These are phyloP conservation scores for Chalcosyrphus nemorum DNA, from an alignment of 2,888 invertebrate species.

Conservation along the genomic window DNA sequence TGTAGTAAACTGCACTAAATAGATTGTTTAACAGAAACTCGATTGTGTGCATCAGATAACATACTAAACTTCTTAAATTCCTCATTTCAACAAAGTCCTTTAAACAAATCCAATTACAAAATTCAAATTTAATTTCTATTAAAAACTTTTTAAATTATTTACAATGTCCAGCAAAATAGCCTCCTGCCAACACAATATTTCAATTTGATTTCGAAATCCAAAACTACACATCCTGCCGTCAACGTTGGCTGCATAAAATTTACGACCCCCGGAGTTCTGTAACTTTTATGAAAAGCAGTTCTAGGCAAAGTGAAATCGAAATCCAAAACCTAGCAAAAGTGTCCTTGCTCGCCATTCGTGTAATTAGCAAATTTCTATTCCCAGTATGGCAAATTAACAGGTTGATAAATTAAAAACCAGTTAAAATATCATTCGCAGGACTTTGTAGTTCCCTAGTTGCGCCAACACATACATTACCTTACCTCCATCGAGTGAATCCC, in stretches of 20 bases:
- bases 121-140: constrained; percentile 2
- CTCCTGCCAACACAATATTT: neutral
- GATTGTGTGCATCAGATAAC: too few species aligned
- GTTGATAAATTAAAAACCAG: constrained; percentile 65
- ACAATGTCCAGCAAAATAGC: neutral
- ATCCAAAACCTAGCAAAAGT: constrained; percentile 24
- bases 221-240: neutral
- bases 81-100: neutral
- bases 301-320: neutral
- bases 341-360: constrained; percentile 20
- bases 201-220: neutral
- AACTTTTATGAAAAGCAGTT: neutral
- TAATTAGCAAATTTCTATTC: constrained; percentile 60
- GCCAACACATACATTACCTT: too few species aligned
- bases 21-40: too few species aligned
- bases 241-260: neutral
- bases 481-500: neutral
- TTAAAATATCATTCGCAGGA: constrained; percentile 46
- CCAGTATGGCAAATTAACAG: constrained; percentile 57
- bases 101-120: neutral
- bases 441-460: neutral
- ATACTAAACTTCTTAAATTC: too few species aligned
- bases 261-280: neutral
- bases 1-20: too few species aligned
- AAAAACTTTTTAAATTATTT: constrained; percentile 4